phyloP scores from a whole-genome alignment of 2,113 vertebrate genomes.

The Himantopus leucocephalus region DNA sequence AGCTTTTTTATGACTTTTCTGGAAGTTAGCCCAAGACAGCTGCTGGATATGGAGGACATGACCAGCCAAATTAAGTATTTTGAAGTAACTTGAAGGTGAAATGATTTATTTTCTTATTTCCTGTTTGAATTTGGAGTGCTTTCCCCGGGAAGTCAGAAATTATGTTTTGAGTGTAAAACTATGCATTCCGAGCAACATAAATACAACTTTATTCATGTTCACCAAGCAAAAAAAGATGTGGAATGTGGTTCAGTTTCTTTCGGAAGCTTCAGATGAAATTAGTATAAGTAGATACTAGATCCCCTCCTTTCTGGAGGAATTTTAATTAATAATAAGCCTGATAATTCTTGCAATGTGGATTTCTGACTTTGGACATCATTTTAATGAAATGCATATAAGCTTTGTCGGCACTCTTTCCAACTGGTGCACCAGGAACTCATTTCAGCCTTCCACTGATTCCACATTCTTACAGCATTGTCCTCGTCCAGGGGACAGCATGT shows the following conservation, averaged over 20 bases:
- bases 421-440: background rate
- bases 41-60: background rate
- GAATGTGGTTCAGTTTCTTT: background rate
- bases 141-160: background rate
- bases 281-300: background rate
- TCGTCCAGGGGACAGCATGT: background rate
- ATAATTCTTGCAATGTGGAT: background rate
- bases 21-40: background rate
- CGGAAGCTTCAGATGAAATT: background rate
- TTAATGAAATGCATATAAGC: background rate
- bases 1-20: background rate
- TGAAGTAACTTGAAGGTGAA: background rate
- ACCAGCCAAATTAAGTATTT: background rate
- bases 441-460: background rate
- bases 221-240: background rate
- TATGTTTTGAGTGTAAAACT: background rate
- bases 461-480: background rate
- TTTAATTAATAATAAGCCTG: background rate
- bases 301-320: background rate
- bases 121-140: background rate
- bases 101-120: background rate
- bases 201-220: background rate
- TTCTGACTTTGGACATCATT: background rate
- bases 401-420: background rate
- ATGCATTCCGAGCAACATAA: background rate